Evolutionary conservation across 2,113 vertebrate genomes (phyloP), one percentile per base, ranked within the genome.

Genomic region (Apus apus): DNA sequence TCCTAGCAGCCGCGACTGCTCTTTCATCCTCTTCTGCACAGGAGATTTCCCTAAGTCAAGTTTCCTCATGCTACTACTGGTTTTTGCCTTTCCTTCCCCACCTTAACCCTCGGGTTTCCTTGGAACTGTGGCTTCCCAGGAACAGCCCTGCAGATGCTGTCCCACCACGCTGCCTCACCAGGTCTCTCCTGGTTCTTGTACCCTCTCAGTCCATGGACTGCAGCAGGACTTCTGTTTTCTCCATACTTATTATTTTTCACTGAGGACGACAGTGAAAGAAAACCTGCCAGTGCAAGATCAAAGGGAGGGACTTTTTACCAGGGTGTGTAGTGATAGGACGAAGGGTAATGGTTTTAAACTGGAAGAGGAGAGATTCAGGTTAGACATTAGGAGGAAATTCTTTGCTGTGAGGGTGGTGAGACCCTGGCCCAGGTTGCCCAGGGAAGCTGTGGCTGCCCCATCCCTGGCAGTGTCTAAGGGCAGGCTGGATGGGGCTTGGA

Each of bases 71-170:
- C 70, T 91, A 3, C 61, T 46, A 7, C 16, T 7, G 5, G 5
- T 2, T 26, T n/a, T 67, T 34, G 11, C 53, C 45, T 85, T 67
- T 45, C 72, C 46, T 71, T 38, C 62, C 27, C 43, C 16, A 25
- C 1, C 0, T 40, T 13, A 57, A 36, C 30, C 23, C 75, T 43
- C 56, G 45, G 13, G 25, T 87, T 73, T 68, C 77, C 22, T 15
- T n/a, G 8, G 2, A 8, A 62, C 0, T 0, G 13, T 6, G 40
- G 40, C 50, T 14, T 8, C 20, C 14, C 48, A 38, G 43, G 32
- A 50, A 29, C 7, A 38, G 57, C 79, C 30, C 76, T 4, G 60
- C n/a, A 29, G 36, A n/a, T 27, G 38, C 54, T 2, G 0, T 16
- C 78, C 29, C 48, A 11, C 36, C 67, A 8, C 5, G 3, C 40